phyloP scores from a whole-genome alignment of 2,888 invertebrate genomes.

The Xestia sexstrigata region DNA sequence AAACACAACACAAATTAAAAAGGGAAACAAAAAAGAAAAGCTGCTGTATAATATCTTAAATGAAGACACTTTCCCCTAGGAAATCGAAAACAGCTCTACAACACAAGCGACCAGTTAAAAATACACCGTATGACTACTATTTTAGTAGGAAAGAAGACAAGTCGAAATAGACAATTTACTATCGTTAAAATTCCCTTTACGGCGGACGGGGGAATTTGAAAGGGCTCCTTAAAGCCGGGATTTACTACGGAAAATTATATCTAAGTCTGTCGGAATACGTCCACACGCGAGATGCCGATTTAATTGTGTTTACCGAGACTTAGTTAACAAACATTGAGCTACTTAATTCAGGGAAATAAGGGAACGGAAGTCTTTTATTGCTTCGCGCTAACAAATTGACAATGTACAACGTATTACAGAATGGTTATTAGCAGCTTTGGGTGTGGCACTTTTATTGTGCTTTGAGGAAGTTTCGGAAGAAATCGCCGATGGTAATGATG shows the following conservation, averaged over 20 bases:
- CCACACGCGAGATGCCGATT: conserved; percentile 85
- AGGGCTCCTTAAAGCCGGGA: conserved; percentile 80
- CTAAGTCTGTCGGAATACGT: conserved; percentile 81
- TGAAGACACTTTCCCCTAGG: conserved; percentile 57
- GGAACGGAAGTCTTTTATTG: conserved; percentile 72
- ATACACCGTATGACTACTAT: conserved; percentile 49
- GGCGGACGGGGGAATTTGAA: conserved; percentile 76
- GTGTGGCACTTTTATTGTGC: conserved; percentile 33
- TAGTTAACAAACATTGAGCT: conserved; percentile 82
- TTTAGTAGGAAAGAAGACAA: conserved; percentile 55
- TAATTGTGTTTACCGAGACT: conserved; percentile 87
- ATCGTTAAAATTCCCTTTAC: conserved; percentile 78
- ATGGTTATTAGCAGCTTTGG: conserved; percentile 52
- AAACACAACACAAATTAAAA: conserved; percentile 53
- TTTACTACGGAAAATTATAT: conserved; percentile 85
- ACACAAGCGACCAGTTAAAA: conserved; percentile 46
- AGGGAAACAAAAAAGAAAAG: conserved; percentile 16
- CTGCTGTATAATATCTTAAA: conserved; percentile 45
- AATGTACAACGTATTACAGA: conserved; percentile 61
- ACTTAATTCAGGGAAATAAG: conserved; percentile 77
- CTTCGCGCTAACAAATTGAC: conserved; percentile 68
- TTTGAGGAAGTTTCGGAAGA: conserved; percentile 26
- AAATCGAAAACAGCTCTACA: conserved; percentile 37
- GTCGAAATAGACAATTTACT: conserved; percentile 67
- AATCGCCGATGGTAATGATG: conserved; percentile 2